phyloP scores from a whole-genome alignment of 2,113 vertebrate genomes.

The Ptilonorhynchus violaceus region DNA sequence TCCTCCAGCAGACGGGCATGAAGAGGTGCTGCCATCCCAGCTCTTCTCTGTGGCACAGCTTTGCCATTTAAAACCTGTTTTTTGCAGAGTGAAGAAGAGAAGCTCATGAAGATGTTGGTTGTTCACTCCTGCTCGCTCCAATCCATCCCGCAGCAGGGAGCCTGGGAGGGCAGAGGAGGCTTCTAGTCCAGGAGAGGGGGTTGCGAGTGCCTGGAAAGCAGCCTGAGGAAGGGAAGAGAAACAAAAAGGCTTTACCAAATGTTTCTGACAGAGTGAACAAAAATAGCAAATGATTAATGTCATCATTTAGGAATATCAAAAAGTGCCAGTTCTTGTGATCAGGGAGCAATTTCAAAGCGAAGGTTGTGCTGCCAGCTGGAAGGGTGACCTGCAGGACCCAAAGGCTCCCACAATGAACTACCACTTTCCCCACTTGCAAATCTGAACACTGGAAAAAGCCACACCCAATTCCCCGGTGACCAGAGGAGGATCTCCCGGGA shows the following conservation, averaged over 20 bases:
- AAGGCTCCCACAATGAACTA: not conserved
- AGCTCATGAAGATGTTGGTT: rapidly evolving
- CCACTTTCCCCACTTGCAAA: not conserved
- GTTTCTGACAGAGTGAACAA: not conserved
- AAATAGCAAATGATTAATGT: not conserved
- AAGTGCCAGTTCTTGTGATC: not conserved
- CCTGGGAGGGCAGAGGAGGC: not conserved
- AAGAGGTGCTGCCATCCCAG: not conserved
- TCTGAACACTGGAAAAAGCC: not conserved
- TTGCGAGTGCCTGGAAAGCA: not conserved
- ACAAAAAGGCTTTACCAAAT: not conserved
- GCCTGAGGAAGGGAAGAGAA: not conserved
- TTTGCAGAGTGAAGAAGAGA: not conserved
- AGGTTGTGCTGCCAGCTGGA: not conserved
- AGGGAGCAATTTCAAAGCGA: not conserved
- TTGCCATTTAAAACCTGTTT: rapidly evolving
- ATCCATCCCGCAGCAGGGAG: rapidly evolving
- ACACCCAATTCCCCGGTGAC: not conserved
- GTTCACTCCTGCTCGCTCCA: not conserved
- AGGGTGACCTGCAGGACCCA: not conserved
- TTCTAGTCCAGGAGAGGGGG: not conserved
- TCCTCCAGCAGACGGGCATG: not conserved
- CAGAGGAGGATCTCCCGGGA: not conserved
- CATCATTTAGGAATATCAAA: not conserved
- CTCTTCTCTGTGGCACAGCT: not conserved